Percentiles rank a stretch among this genome's conserved stretches.
These are phyloP conservation scores for Proteles cristata DNA, from an alignment of 2,113 vertebrate genomes.

Conservation along the genomic window DNA sequence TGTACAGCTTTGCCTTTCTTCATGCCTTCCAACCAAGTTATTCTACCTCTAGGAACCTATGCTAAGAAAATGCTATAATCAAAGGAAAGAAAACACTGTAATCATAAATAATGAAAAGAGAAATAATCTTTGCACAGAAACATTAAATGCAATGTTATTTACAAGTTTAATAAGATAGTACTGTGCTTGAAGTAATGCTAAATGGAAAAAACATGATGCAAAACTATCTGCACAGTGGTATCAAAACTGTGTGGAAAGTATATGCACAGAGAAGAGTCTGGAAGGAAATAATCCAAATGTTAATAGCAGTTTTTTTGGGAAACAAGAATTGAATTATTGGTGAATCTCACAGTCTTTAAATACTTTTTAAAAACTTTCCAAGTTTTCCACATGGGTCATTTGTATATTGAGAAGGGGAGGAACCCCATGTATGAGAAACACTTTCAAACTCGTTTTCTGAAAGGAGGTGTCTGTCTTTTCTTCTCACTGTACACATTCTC, in stretches of 20 bases:
- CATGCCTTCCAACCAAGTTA: constrained; percentile 1
- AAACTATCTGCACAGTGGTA: not conserved
- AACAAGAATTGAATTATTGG: not conserved
- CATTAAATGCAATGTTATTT: not conserved
- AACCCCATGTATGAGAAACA: not conserved
- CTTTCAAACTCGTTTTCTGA: not conserved
- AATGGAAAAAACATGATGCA: not conserved
- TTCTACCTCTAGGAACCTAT: constrained; percentile 15
- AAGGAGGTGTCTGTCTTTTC: not conserved
- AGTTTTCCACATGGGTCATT: not conserved
- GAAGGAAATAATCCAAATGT: constrained; percentile 32
- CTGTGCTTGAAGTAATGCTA: not conserved
- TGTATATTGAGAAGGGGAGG: not conserved
- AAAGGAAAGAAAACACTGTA: constrained; percentile 1
- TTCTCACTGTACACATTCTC: not conserved
- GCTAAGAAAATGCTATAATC: not conserved
- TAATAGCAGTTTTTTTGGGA: constrained; percentile 35
- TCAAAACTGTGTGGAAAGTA: not conserved
- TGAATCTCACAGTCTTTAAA: not conserved
- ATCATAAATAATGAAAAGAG: not conserved
- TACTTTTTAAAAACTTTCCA: constrained; percentile 21
- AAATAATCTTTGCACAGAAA: constrained; percentile 15
- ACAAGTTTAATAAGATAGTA: not conserved
- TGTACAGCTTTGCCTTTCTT: not conserved
- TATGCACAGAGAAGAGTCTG: not conserved